Evolutionary conservation across 2,113 vertebrate genomes (phyloP).

Genomic region (Mus pahari): DNA sequence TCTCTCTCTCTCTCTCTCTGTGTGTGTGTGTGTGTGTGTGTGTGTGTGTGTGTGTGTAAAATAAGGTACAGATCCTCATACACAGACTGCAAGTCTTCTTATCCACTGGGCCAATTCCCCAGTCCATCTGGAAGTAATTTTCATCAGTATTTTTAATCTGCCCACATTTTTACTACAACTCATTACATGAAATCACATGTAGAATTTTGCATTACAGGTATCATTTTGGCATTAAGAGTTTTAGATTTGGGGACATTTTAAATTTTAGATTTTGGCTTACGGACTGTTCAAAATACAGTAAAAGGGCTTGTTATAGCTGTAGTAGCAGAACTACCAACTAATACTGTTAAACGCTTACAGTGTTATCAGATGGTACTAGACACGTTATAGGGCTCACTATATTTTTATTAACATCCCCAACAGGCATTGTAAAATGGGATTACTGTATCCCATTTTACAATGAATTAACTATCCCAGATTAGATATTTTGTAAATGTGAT

Average conservation of each 20-base stretch:
- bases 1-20: background rate
- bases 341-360: background rate
- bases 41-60: background rate
- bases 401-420: background rate
- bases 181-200: background rate
- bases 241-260: background rate
- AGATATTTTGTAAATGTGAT: background rate
- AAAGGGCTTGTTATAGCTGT: background rate
- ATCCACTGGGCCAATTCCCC: background rate
- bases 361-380: background rate
- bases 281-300: background rate
- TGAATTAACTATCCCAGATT: slow-evolving; percentile 10
- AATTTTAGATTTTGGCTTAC: background rate
- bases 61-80: background rate
- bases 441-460: background rate
- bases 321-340: background rate
- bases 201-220: background rate
- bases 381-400: background rate
- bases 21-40: background rate
- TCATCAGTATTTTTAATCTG: background rate
- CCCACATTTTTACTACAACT: background rate
- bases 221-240: background rate
- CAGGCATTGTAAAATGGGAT: background rate
- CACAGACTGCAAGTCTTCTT: background rate
- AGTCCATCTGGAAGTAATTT: background rate